Conservation (phyloP, 2,888 invertebrate genomes). For the Biston stratarius region DNA sequence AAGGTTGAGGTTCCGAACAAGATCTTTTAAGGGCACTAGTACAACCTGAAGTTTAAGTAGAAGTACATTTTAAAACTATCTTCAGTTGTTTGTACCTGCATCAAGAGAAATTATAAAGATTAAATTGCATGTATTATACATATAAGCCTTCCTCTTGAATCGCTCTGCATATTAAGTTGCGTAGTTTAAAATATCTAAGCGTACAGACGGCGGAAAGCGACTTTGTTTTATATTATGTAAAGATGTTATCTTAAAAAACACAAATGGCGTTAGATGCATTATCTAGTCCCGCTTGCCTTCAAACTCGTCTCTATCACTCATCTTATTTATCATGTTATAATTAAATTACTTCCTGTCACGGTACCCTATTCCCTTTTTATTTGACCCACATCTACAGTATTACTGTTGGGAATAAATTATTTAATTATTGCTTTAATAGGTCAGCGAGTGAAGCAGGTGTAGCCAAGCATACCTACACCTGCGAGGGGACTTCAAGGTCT, state of each 20-base stretch:
- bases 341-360: slow-evolving; percentile 38
- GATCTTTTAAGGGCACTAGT: background rate
- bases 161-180: too few relatives aligned
- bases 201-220: too few relatives aligned
- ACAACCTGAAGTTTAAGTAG: background rate
- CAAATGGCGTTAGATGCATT: background rate
- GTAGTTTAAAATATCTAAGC: too few relatives aligned
- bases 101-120: background rate
- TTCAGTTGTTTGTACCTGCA: too few relatives aligned
- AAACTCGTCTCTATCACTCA: slow-evolving; percentile 19
- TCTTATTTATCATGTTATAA: slow-evolving; percentile 20
- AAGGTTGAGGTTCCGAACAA: slow-evolving; percentile 43
- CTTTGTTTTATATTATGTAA: too few relatives aligned
- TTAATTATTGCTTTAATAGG: slow-evolving; percentile 85
- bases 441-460: slow-evolving; percentile 83
- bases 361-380: slow-evolving; percentile 68
- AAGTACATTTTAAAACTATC: background rate
- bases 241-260: too few relatives aligned
- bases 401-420: slow-evolving; percentile 78
- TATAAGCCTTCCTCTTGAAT: too few relatives aligned
- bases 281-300: slow-evolving; percentile 4
- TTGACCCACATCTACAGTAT: slow-evolving; percentile 84
- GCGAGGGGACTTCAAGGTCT: slow-evolving; percentile 79
- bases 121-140: too few relatives aligned
- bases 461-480: slow-evolving; percentile 68